These are phyloP conservation scores for Falco cherrug DNA, from an alignment of 2,797 vertebrate species.

Conservation along the genomic window DNA sequence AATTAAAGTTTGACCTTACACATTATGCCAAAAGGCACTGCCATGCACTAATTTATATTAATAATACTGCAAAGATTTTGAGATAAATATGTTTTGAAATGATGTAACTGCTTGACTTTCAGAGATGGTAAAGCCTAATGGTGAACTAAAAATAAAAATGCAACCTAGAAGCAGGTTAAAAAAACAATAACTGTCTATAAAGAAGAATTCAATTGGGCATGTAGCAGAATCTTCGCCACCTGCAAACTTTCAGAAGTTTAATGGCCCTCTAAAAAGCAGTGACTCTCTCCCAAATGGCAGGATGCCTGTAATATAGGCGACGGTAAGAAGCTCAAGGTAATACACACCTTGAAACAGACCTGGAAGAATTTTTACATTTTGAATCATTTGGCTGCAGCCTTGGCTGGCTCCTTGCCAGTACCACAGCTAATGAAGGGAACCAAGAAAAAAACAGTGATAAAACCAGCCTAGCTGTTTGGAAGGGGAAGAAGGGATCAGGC, in stretches of 20 bases:
- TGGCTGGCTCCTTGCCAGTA: not conserved
- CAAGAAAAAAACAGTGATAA: not conserved
- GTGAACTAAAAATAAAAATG: not conserved
- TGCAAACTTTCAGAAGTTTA: not conserved
- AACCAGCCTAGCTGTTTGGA: not conserved
- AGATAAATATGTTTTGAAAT: not conserved
- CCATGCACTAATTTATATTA: not conserved
- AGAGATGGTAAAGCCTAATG: not conserved
- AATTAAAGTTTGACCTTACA: not conserved
- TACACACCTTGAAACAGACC: not conserved
- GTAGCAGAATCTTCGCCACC: not conserved
- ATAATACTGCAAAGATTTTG: not conserved
- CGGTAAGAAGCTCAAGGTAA: not conserved
- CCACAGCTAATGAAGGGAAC: not conserved
- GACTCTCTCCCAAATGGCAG: not conserved
- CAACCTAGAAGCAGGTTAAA: not conserved
- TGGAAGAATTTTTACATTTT: not conserved
- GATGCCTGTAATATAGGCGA: not conserved
- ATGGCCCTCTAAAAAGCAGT: not conserved
- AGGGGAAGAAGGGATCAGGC: not conserved
- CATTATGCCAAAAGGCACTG: not conserved
- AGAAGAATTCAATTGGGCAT: not conserved
- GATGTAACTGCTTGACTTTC: not conserved
- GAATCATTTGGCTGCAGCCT: not conserved
- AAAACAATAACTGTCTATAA: not conserved